A percentile compares a stretch with the other conserved stretches of the same genome.
phyloP scores from a whole-genome alignment of 2,888 invertebrate species.

The Andrena praecox region DNA sequence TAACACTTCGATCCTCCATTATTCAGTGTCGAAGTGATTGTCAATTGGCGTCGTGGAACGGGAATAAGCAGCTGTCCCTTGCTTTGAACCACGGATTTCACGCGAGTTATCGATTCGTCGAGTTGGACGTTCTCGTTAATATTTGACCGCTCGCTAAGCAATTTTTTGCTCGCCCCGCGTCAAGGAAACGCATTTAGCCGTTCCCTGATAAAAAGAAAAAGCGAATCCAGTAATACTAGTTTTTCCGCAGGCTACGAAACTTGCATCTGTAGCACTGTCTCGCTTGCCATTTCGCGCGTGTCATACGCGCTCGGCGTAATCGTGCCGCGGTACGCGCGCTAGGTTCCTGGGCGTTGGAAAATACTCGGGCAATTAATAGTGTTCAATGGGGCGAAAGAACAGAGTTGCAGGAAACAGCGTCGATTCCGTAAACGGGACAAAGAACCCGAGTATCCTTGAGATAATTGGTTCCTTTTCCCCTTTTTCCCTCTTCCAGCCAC shows the following conservation, averaged over 20 bases:
- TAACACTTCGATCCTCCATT: not conserved
- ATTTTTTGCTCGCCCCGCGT: slow-evolving; percentile 15
- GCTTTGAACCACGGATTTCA: not conserved
- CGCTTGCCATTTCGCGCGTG: slow-evolving; percentile 49
- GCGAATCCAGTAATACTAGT: slow-evolving; percentile 58
- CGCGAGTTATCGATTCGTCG: slow-evolving; percentile 20
- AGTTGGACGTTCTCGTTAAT: slow-evolving; percentile 35
- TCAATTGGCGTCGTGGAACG: not conserved
- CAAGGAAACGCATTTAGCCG: slow-evolving; percentile 34
- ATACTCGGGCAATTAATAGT: slow-evolving; percentile 50
- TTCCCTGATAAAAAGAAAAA: slow-evolving; percentile 31
- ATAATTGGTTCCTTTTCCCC: slow-evolving; percentile 15
- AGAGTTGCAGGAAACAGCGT: slow-evolving; percentile 15
- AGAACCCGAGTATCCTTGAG: slow-evolving; percentile 37
- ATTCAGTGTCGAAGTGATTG: not conserved
- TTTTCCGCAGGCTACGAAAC: slow-evolving; percentile 56
- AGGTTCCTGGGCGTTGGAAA: slow-evolving; percentile 26
- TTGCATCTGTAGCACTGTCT: slow-evolving; percentile 15
- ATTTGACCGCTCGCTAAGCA: slow-evolving; percentile 33
- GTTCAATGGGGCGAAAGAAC: slow-evolving; percentile 59
- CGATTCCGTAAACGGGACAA: not conserved
- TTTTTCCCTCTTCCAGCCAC: not conserved
- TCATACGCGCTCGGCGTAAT: slow-evolving; percentile 61
- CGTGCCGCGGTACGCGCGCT: slow-evolving; percentile 35
- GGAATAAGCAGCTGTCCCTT: not conserved